Percentiles rank a stretch among this genome's conserved stretches.
Conservation (phyloP, 1,140 invertebrate species). For the Ephestia elutella region DNA sequence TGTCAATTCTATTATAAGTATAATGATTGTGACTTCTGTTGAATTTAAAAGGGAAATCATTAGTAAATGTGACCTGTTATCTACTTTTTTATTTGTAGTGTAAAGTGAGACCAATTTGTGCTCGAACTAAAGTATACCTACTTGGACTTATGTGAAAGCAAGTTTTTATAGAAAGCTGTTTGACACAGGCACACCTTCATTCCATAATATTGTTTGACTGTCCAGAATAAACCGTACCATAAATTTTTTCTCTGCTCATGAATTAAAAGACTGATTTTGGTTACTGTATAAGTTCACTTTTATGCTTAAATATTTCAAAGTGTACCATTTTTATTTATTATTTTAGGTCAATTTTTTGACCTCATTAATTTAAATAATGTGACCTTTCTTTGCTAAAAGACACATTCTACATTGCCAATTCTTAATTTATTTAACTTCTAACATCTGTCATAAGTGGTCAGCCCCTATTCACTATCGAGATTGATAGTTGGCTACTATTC, state of each 20-base stretch:
- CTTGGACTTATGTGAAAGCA: not conserved
- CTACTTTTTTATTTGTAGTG: too few species aligned
- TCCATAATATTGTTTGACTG: not conserved
- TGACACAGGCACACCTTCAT: too few species aligned
- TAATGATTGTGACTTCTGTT: not conserved
- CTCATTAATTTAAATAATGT: too few species aligned
- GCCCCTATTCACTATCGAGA: too few species aligned
- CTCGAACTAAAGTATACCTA: too few species aligned
- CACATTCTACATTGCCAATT: too few species aligned
- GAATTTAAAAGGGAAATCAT: not conserved
- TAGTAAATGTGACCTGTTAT: not conserved
- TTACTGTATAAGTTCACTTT: not conserved
- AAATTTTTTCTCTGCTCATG: not conserved
- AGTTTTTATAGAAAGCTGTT: not conserved
- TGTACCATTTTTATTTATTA: not conserved
- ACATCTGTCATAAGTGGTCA: too few species aligned
- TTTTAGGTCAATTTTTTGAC: not conserved
- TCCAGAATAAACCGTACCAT: not conserved
- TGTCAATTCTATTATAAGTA: not conserved
- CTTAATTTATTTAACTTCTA: too few species aligned
- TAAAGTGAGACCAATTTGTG: too few species aligned
- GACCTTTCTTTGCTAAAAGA: too few species aligned
- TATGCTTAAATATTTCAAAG: not conserved
- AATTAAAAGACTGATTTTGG: conserved; percentile 40
- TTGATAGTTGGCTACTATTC: too few species aligned